Percentiles rank a stretch among this genome's conserved stretches.
Conservation (phyloP, 37 sponge, comb jelly and placozoan genomes). For the Cladorhizidae sp. region DNA sequence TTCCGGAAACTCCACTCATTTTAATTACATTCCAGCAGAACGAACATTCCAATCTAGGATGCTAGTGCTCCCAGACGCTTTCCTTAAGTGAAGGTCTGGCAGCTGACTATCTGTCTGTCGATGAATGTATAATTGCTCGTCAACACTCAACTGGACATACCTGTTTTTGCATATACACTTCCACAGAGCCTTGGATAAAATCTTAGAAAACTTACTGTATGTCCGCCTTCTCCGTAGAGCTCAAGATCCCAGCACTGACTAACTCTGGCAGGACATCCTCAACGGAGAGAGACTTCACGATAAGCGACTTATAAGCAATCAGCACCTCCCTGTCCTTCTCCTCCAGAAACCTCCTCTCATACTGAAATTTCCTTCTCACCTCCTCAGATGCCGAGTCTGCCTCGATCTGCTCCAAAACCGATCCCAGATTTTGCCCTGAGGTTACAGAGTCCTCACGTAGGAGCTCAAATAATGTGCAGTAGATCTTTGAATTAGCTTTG, state of each 20-base stretch:
- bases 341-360: background rate
- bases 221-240: slow-evolving; percentile 25
- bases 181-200: too few species aligned
- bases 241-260: slow-evolving; percentile 37
- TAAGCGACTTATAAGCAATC: background rate
- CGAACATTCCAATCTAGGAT: too few species aligned
- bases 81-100: too few species aligned
- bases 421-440: slow-evolving; percentile 21
- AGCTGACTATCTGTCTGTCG: too few species aligned
- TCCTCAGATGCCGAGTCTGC: slow-evolving; percentile 7
- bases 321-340: slow-evolving; percentile 18
- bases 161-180: too few species aligned
- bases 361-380: slow-evolving; percentile 4
- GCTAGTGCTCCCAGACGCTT: too few species aligned
- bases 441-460: slow-evolving; percentile 13
- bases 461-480: slow-evolving; percentile 10
- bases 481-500: background rate
- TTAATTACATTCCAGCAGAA: too few species aligned
- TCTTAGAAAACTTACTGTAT: slow-evolving; percentile 14
- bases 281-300: slow-evolving; percentile 18
- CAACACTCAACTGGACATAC: too few species aligned
- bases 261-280: slow-evolving; percentile 48
- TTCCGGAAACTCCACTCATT: too few species aligned
- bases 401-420: background rate
- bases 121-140: too few species aligned